A percentile compares a stretch with the other conserved stretches of the same genome.
Conservation (phyloP, 2,888 invertebrate genomes). For the Lepidochrysops patricia region DNA sequence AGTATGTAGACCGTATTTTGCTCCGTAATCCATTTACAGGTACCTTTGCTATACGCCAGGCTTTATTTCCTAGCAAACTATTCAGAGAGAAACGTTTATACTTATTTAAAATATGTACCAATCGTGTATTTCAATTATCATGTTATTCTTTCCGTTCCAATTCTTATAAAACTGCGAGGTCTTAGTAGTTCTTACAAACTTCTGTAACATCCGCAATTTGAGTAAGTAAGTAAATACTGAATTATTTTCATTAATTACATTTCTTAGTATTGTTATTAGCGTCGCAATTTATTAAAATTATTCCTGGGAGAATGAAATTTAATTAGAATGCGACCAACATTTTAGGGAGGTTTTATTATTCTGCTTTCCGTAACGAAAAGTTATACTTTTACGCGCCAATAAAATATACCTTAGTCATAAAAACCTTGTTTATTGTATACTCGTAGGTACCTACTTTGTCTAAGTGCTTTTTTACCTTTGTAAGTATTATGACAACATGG, state of each 20-base stretch:
- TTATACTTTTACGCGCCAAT: neutral
- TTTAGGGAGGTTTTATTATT: conserved; percentile 2
- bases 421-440: conserved; percentile 3
- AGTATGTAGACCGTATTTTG: no score
- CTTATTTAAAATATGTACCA: no score
- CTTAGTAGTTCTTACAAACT: no score
- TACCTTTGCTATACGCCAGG: no score
- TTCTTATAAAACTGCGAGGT: no score
- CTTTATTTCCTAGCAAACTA: no score
- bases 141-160: no score
- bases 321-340: neutral
- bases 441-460: neutral
- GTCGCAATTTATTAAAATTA: neutral
- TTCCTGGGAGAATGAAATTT: neutral
- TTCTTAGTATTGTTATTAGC: neutral
- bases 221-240: no score
- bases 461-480: neutral
- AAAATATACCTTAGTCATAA: conserved; percentile 1
- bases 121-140: no score
- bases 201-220: no score
- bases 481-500: neutral
- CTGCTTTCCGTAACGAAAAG: neutral
- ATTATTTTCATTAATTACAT: neutral
- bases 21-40: no score
- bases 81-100: no score